phyloP scores from a whole-genome alignment of 2,888 invertebrate species.

The Leptopterna dolabrata region DNA sequence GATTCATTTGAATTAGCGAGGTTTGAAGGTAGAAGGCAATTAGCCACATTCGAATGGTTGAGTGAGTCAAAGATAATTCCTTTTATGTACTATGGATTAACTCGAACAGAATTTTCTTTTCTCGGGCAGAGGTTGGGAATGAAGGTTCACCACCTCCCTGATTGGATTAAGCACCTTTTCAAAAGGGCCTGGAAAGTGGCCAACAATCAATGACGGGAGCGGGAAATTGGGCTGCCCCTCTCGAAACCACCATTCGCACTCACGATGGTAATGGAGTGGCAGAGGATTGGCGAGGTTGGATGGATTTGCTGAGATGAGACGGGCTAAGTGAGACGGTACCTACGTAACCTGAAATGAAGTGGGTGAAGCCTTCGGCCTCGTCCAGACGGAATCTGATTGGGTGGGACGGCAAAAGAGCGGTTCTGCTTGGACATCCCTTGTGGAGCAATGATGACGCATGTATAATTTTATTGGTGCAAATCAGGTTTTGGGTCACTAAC shows the following conservation, averaged over 20 bases:
- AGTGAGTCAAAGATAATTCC: background rate
- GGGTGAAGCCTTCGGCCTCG: too few species aligned
- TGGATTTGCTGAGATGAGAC: background rate
- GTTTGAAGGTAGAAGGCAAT: background rate
- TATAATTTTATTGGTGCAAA: too few species aligned
- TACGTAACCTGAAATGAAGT: background rate
- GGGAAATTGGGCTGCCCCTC: constrained; percentile 18
- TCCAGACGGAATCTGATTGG: too few species aligned
- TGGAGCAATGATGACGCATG: too few species aligned
- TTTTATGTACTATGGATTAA: constrained; percentile 1
- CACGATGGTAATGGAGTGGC: constrained; percentile 1
- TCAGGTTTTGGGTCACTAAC: too few species aligned
- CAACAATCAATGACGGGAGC: constrained; percentile 32
- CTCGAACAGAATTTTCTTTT: background rate
- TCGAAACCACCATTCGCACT: background rate
- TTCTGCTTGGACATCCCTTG: too few species aligned
- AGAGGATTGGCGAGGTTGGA: background rate
- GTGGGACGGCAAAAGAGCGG: too few species aligned
- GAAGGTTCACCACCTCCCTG: constrained; percentile 31
- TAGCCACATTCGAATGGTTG: background rate
- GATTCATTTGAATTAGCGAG: background rate
- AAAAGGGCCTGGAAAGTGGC: constrained; percentile 18
- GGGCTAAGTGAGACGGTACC: background rate
- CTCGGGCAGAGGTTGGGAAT: background rate
- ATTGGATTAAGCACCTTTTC: constrained; percentile 43